Evolutionary conservation across 2,888 invertebrate genomes (phyloP), one percentile per base, ranked within the genome.

Genomic region (Macroteleia sp.): DNA sequence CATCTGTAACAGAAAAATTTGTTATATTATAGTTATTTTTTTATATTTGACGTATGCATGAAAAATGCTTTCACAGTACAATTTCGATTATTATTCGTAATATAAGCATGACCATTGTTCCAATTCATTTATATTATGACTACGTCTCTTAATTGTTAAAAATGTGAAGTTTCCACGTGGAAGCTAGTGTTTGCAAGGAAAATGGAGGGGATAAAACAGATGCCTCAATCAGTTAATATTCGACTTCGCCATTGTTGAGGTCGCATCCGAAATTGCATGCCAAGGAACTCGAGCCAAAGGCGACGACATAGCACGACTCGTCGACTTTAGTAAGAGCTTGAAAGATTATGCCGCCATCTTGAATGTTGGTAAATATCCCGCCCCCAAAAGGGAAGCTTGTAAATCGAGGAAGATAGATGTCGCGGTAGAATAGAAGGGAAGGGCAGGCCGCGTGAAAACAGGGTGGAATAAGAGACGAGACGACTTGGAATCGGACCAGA

Each of bases 311-410:
- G 82, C 83, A 84, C 84, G 86, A 87, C 85, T 87, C 85, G 86
- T 83, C 86, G 82, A 82, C 85, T 86, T 86, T 85, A 75, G 79
- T 81, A 82, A 83, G 83, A 83, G 86, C 86, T 83, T 83, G 83
- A 81, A 87, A 89, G 90, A 90, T 90, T 90, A 88, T 86, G 82
- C 86, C 87, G 91, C 91, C 91, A 91, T 91, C 89, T 91, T 91
- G 91, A 87, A 90, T 90, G 90, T 91, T 90, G 88, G 90, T 90
- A 90, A 91, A 90, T 91, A 91, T 91, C 87, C 87, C 89, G 84
- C 83, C 83, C 83, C 84, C 82, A 85, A 82, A 86, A 85, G 85
- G 82, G 71, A 54, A 86, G 80, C 79, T 82, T 80, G 80, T 80
- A 84, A 82, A 82, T 73, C 78, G 80, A 79, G 81, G 69, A 81